Evolutionary conservation across 2,797 vertebrate genomes (phyloP).

Genomic region (Chelon auratus): DNA sequence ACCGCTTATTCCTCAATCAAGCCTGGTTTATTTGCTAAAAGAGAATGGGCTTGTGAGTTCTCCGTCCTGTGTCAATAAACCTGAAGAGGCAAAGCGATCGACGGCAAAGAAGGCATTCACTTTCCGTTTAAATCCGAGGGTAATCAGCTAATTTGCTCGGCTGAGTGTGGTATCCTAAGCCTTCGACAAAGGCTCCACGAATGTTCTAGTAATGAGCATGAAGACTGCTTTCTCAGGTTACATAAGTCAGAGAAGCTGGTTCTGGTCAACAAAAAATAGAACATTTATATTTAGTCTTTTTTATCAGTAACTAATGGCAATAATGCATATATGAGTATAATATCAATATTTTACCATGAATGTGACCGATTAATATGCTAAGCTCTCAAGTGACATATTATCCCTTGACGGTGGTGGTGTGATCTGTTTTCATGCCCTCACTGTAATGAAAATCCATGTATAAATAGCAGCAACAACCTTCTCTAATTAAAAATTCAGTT

Average conservation of each 20-base stretch:
- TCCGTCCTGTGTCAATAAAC: constrained; percentile 60
- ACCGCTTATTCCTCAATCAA: constrained; percentile 31
- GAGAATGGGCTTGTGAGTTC: constrained; percentile 16
- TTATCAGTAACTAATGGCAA: neutral
- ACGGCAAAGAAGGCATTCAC: constrained; percentile 75
- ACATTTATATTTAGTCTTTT: constrained; percentile 33
- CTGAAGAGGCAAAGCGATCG: constrained; percentile 69
- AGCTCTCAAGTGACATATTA: constrained; percentile 16
- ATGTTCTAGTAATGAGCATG: constrained; percentile 49
- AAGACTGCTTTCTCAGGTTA: constrained; percentile 57
- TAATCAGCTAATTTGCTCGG: constrained; percentile 79
- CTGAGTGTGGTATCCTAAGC: constrained; percentile 64
- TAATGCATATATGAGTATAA: constrained; percentile 3
- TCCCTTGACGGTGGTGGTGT: constrained; percentile 12
- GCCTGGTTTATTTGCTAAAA: constrained; percentile 59
- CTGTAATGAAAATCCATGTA: constrained; percentile 35
- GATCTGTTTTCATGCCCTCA: constrained; percentile 20
- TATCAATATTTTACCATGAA: neutral
- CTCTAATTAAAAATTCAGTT: constrained; percentile 48
- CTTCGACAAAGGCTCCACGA: constrained; percentile 39
- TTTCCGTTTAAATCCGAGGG: constrained; percentile 70
- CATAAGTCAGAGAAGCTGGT: constrained; percentile 22
- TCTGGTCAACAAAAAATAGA: neutral
- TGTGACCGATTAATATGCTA: constrained; percentile 11
- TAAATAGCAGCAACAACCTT: constrained; percentile 40